Evolutionary conservation across 2,113 vertebrate species (phyloP), one percentile per base, ranked within the genome.

Genomic region (Pterocles burchelli): DNA sequence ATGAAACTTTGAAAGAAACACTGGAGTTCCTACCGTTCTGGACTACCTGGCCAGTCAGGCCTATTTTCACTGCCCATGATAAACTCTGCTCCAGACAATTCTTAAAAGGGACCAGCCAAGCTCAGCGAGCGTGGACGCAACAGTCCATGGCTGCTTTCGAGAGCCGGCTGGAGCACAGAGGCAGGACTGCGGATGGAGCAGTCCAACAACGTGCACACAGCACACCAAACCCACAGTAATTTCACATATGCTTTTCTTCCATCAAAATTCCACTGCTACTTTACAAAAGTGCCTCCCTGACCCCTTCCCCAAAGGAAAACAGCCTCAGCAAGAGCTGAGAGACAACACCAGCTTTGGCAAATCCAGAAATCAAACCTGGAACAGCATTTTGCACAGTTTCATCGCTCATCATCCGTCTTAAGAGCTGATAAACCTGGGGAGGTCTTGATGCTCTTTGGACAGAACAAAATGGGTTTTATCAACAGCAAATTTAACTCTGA

Each of bases 71-170:
- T 46, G 45, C 10, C 36, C 36, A 7, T 1, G 16, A 46, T 6
- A 17, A 59, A 38, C 22, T 17, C 36, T 31, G 28, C 28, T 51
- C 51, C 58, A 72, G 36, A 20, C 10, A 36, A 26, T 21, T 8
- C 49, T 28, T 13, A 14, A 11, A 45, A 46, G 19, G 1, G 24
- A 61, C 4, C 41, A 48, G 45, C 25, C 51, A 43, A 28, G 28
- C 26, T 15, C 43, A 17, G 34, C 0, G 2, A n/a, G 24, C 29
- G 9, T 0, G 3, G 66, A 34, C 2, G 0, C 49, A 48, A 5
- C 12, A 17, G 18, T 0, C 1, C 4, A 4, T 0, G 16, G 41
- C 41, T 41, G 57, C 55, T 78, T 9, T 8, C 41, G 28, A 33
- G 52, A 67, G 65, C 61, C 1, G 2, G 20, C 31, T 28, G n/a